Base-by-base conservation (phyloP, 2,888 invertebrate genomes). In the Odontomyia ornata region DNA sequence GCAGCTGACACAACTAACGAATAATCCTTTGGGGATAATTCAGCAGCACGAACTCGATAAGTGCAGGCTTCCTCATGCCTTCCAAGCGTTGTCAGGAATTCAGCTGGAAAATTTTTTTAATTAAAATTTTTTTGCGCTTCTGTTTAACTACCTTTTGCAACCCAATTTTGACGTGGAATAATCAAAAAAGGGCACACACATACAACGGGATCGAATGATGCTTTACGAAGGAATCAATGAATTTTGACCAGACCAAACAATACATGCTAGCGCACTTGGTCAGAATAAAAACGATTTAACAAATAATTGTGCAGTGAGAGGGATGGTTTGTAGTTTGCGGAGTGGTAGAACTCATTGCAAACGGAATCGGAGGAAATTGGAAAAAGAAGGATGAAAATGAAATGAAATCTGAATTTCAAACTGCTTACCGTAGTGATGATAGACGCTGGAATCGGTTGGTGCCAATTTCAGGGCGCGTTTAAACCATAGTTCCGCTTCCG, bases 401-500 rank as follows among this genome's bases (percentile, higher is more conserved):
- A 36, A 5, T 36, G 36, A 36, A 36, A 36, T n/a, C n/a, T n/a
- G 56, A 71, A 67, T 25, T 52, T 47, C 28, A 52, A 52, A 72
- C 27, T 56, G 86, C 90, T 89, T 87, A 94, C 97, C 97, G 86
- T 95, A 96, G 87, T 96, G 95, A 87, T 96, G 95, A 86, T 95
- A 92, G 69, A 96, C 94, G 82, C 92, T 91, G 18, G 94, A 91
- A 85, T 96, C 95, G 80, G 91, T 90, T 25, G 96, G 95, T 77
- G 95, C 95, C 82, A 97, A 88, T 80, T 91, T 89, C 81, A 94
- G 89, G 28, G 96, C 97, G 85, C 93, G 93, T 83, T 93, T 90
- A 86, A 95, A 96, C 95, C 95, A 95, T 83, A 92, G 89, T 87
- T 96, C 96, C 0, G 97, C 96, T 86, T 96, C 96, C 76, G 91